Evolutionary conservation across 2,113 vertebrate species (phyloP).

Genomic region (Poeciliopsis turrubarensis): DNA sequence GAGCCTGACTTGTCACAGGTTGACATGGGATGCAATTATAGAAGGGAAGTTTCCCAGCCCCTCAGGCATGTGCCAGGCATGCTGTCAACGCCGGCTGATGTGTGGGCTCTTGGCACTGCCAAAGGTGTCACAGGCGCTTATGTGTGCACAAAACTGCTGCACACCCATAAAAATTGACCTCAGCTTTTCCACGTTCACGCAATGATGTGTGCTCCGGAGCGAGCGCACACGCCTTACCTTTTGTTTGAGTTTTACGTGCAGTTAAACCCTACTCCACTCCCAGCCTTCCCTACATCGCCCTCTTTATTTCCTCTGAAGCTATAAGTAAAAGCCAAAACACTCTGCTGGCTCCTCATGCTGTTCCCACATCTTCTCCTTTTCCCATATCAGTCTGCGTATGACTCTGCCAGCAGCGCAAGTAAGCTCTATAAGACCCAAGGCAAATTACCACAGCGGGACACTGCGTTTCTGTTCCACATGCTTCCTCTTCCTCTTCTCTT

Average conservation of each 20-base stretch:
- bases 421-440: constrained; percentile 69
- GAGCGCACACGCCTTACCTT: constrained; percentile 26
- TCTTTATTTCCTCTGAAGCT: constrained; percentile 57
- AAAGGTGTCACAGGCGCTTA: constrained; percentile 67
- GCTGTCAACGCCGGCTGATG: constrained; percentile 69
- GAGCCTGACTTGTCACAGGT: constrained; percentile 69
- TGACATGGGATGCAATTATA: constrained; percentile 77
- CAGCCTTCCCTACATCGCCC: constrained; percentile 15
- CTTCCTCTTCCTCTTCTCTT: constrained; percentile 46
- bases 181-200: constrained; percentile 19
- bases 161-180: constrained; percentile 59
- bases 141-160: constrained; percentile 63
- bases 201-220: constrained; percentile 6
- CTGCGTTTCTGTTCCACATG: constrained; percentile 50
- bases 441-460: constrained; percentile 70
- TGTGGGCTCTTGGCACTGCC: constrained; percentile 59
- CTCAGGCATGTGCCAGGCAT: constrained; percentile 69
- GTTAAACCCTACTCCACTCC: constrained; percentile 56
- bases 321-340: constrained; percentile 55
- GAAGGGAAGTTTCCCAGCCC: constrained; percentile 62
- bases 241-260: constrained; percentile 60
- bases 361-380: constrained; percentile 58
- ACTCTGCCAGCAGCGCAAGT: constrained; percentile 56
- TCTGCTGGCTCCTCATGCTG: constrained; percentile 53
- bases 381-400: constrained; percentile 46